Base-by-base conservation (phyloP, 2,888 invertebrate genomes). In the Drosophila glabriapex region DNA sequence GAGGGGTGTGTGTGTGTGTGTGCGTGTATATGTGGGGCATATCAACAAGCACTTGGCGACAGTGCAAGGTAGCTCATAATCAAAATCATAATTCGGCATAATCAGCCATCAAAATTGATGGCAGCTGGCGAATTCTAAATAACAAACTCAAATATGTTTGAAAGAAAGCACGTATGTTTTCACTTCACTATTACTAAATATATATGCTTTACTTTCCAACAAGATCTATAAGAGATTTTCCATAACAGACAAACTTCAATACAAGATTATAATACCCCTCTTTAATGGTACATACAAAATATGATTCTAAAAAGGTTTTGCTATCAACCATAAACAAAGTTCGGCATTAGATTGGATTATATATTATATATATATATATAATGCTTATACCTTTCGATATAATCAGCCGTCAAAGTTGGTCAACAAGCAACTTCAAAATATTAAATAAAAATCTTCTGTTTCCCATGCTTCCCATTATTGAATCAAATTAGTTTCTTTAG, bases 21-120 rank as follows among this genome's bases (percentile, higher is more conserved):
- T 41, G 10, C 2, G 12, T n/a, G n/a, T 41, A 12, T 12, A 3
- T 3, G 22, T 14, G 46, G 7, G 6, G n/a, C 56, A 61, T 33
- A 28, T n/a, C 28, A 37, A 16, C 16, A n/a, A 37, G 41, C 33
- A 66, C 69, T 61, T 71, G 66, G 64, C 54, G 77, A 81, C 70
- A 63, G 46, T 55, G 78, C 55, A 61, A 61, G 52, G 54, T 25
- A 9, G 46, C 46, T 16, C 46, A 46, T 46, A 46, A 16, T 46
- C 16, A 9, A 46, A 25, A 46, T 46, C 9, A 25, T 4, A 25
- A 4, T 16, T 16, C 16, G 16, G 16, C 25, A 46, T 25, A 46
- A 25, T 25, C 25, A 46, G 46, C 1, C 16, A 46, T 16, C 25
- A 16, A 9, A 25, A 46, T 9, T 25, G 16, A 25, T 16, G 46